Conservation (phyloP, 2,888 invertebrate species). For the Pseudeuparius sepicola region DNA sequence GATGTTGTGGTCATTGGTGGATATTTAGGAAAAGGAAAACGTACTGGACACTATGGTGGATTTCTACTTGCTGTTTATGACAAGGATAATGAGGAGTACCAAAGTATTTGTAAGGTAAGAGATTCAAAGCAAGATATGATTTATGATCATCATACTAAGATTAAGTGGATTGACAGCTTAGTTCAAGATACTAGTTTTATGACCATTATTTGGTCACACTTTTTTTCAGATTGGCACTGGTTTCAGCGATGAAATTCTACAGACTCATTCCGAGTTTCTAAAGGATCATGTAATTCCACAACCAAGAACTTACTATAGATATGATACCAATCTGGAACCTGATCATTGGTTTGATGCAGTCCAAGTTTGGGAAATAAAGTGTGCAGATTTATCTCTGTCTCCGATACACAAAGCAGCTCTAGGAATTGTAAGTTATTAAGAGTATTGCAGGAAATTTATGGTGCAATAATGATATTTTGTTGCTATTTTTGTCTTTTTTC, state of each 20-base stretch:
- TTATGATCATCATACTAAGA: too few species aligned
- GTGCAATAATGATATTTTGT: conserved; percentile 9
- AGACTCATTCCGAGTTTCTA: conserved; percentile 63
- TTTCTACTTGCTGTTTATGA: conserved; percentile 93
- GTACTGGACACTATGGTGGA: conserved; percentile 89
- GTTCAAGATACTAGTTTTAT: too few species aligned
- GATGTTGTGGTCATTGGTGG: conserved; percentile 95
- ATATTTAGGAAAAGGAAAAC: conserved; percentile 84
- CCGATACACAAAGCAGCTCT: conserved; percentile 85
- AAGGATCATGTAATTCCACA: conserved; percentile 62
- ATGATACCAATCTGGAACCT: conserved; percentile 60
- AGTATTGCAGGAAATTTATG: conserved; percentile 12
- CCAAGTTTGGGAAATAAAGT: conserved; percentile 64
- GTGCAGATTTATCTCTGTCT: conserved; percentile 94
- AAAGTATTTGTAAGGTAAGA: conserved; percentile 79
- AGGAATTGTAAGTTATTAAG: conserved; percentile 54
- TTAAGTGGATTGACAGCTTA: too few species aligned
- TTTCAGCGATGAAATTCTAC: conserved; percentile 85
- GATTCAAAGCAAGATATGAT: too few species aligned
- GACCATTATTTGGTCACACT: too few species aligned
- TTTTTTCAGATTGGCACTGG: conserved; percentile 80
- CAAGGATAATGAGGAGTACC: conserved; percentile 80
- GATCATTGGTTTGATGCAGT: conserved; percentile 86
- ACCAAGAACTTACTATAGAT: conserved; percentile 73
- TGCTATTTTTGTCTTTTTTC: too few species aligned